Conservation (phyloP, 92 coral and sea anemone species). For the Epizoanthus scotinus region DNA sequence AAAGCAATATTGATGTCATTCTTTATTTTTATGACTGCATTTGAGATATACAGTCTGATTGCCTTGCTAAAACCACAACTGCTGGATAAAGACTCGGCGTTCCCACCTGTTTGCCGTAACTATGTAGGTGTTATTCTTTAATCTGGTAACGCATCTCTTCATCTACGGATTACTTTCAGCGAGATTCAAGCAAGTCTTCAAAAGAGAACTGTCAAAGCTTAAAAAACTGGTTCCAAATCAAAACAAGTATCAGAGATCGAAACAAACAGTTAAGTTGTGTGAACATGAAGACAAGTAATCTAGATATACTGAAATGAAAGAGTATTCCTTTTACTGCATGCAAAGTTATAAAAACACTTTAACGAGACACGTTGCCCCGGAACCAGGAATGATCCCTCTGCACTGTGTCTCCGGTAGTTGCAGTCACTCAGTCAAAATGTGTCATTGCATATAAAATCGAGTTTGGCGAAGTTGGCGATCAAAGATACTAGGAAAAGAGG, state of each 20-base stretch:
- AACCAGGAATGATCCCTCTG: too few relatives aligned
- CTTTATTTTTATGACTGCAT: not conserved
- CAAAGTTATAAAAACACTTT: too few relatives aligned
- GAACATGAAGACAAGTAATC: not conserved
- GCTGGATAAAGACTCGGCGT: not conserved
- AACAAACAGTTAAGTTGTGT: not conserved
- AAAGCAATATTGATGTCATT: not conserved
- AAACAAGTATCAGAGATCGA: not conserved
- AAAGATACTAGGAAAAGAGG: too few relatives aligned
- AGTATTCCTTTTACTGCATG: too few relatives aligned
- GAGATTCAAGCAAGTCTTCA: not conserved
- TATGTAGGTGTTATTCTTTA: not conserved
- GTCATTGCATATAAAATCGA: too few relatives aligned
- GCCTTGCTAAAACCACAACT: not conserved
- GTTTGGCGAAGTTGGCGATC: too few relatives aligned
- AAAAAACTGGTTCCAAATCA: not conserved
- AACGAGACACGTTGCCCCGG: too few relatives aligned
- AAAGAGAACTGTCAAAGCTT: not conserved
- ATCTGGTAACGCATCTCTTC: not conserved
- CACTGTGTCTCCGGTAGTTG: too few relatives aligned
- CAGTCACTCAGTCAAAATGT: too few relatives aligned
- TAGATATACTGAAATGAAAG: too few relatives aligned
- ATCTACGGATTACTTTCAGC: not conserved
- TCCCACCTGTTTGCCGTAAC: constrained; percentile 9
- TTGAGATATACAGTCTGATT: not conserved